Evolutionary conservation across 1,140 invertebrate genomes (phyloP), one percentile per base, ranked within the genome.

Genomic region (Brachionus manjavacas): DNA sequence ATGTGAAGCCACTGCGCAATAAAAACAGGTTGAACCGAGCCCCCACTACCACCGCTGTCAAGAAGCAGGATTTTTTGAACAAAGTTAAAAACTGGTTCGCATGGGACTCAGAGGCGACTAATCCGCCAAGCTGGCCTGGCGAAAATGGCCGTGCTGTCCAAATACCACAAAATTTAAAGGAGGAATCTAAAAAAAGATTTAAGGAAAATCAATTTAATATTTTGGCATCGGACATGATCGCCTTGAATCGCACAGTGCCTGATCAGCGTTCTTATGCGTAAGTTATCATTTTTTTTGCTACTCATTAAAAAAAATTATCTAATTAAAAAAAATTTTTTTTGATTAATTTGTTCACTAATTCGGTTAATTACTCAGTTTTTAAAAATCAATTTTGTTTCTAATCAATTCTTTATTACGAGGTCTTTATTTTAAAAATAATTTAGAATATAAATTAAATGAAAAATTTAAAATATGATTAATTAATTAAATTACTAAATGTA

Each of bases 161-260:
- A 43, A 64, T 84, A 35, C 83, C 68, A 35, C 8, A 39, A 43
- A 28, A 74, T 41, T 46, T 74, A 60, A 20, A 84, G 70, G 41
- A 72, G 12, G 68, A 84, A 74, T 41, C 66, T 2, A 74, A 84
- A 28, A 74, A 66, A 39, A 28, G 83, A 28, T 84, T 84, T 28
- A 66, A 43, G 43, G 72, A 84, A 66, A 98, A 99, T 91, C 96
- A 99, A 91, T 99, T 99, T 90, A 99, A 99, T 91, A 91, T 99
- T 85, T 90, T 98, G 88, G 97, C 97, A 66, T 98, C 95, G 89
- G 96, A 99, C 90, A 94, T 95, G 92, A 98, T 99, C 86, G 96
- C 96, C 49, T 89, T 99, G 39, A 99, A 99, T 91, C 91, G 98
- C 87, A 96, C 95, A 7, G 91, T 99, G 14, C 93, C 94, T 20